Percentiles rank a stretch among this genome's conserved stretches.
These are phyloP conservation scores for Leptoclinus maculatus DNA, from an alignment of 2,797 vertebrate species.

Conservation along the genomic window DNA sequence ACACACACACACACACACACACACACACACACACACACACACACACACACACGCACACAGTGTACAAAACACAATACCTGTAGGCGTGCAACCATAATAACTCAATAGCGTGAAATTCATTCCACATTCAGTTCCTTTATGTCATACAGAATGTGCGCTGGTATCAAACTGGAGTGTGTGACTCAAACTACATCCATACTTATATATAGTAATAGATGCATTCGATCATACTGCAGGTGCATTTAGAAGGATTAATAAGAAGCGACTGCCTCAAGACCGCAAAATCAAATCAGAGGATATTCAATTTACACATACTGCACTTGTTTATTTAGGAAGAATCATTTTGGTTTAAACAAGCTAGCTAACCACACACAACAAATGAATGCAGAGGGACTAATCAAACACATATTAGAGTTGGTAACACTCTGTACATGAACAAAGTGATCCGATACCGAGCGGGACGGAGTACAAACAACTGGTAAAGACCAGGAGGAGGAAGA, in stretches of 20 bases:
- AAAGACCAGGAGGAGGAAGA: conserved; percentile 52
- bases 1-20: neutral
- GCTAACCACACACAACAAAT: neutral
- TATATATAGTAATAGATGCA: neutral
- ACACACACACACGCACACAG: neutral
- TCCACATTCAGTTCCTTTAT: neutral
- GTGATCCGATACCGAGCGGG: conserved; percentile 7
- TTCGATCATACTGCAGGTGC: neutral
- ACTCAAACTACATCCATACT: neutral
- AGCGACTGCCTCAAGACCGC: neutral
- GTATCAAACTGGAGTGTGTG: neutral
- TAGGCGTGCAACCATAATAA: conserved; percentile 1
- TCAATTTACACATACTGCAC: conserved; percentile 2
- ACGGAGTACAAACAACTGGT: conserved; percentile 24
- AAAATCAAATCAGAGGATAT: conserved; percentile 9
- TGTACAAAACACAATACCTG: neutral
- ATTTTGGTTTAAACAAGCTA: neutral
- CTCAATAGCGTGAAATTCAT: neutral
- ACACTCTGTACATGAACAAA: conserved; percentile 18
- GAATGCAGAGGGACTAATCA: neutral
- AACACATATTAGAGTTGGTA: neutral
- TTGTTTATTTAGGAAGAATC: conserved; percentile 9
- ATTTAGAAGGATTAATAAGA: neutral
- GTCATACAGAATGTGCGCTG: neutral
- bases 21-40: neutral